phyloP scores from a whole-genome alignment of 2,797 vertebrate genomes.

The Phataginus tricuspis region DNA sequence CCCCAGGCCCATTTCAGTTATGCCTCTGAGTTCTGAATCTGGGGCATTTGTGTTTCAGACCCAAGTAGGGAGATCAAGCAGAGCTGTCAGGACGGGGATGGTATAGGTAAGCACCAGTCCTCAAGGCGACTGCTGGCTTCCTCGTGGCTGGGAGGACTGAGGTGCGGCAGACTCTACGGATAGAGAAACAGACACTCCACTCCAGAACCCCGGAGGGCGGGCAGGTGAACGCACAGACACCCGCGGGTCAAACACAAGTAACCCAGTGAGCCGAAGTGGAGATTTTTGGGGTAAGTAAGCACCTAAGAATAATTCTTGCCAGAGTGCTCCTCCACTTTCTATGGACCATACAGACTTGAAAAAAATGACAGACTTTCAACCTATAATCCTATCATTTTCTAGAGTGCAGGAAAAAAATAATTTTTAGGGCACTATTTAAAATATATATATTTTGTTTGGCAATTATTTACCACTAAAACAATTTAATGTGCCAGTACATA shows the following conservation, averaged over 20 bases:
- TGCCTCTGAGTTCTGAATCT: not conserved
- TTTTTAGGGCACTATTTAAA: not conserved
- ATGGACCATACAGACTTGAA: not conserved
- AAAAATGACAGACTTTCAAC: not conserved
- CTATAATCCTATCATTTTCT: not conserved
- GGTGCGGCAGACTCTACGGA: not conserved
- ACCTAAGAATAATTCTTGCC: not conserved
- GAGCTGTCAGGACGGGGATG: not conserved
- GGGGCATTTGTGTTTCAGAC: not conserved
- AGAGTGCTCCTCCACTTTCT: not conserved
- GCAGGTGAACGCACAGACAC: not conserved
- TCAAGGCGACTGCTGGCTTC: not conserved
- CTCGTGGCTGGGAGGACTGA: not conserved
- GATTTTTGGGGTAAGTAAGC: not conserved
- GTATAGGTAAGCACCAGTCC: not conserved
- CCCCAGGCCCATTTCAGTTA: not conserved
- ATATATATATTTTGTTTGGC: not conserved
- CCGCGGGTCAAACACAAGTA: not conserved
- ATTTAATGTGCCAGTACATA: not conserved
- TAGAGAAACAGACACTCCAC: not conserved
- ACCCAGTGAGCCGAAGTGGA: not conserved
- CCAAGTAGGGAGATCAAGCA: not conserved
- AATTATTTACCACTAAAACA: conserved; percentile 11
- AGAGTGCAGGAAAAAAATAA: not conserved
- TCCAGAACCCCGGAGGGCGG: not conserved